phyloP scores from a whole-genome alignment of 1,140 invertebrate species.

The Ostrea denselamellosa region DNA sequence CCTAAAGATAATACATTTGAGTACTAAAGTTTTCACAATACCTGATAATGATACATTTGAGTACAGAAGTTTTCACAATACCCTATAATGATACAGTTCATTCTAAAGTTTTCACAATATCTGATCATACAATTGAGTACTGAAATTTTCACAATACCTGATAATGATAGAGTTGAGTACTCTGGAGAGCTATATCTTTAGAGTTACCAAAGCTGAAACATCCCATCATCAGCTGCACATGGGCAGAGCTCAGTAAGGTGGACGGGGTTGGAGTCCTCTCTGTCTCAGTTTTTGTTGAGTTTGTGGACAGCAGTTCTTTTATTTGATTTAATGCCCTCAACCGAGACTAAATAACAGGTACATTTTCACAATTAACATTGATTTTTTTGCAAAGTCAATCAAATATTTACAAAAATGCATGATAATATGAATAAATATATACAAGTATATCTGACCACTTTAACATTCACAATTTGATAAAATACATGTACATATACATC shows the following conservation, averaged over 20 bases:
- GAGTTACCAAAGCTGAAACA: conserved; percentile 81
- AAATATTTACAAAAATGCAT: too few relatives aligned
- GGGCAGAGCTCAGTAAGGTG: conserved; percentile 78
- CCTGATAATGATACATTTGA: conserved; percentile 76
- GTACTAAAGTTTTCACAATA: conserved; percentile 36
- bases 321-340: conserved; percentile 80
- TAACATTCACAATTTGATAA: too few relatives aligned
- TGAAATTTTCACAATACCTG: conserved; percentile 64
- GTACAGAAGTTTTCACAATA: conserved; percentile 1
- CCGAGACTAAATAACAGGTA: conserved; percentile 75
- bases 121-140: conserved; percentile 62
- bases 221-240: conserved; percentile 82
- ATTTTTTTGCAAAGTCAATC: too few relatives aligned
- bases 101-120: conserved; percentile 51
- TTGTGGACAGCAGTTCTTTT: conserved; percentile 78
- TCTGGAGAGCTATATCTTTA: conserved; percentile 52
- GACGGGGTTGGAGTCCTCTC: conserved; percentile 59
- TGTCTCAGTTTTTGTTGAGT: conserved; percentile 68
- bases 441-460: too few relatives aligned
- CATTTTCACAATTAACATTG: not conserved
- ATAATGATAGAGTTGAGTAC: conserved; percentile 74
- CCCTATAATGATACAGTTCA: not conserved
- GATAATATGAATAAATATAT: too few relatives aligned
- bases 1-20: not conserved
- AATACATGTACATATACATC: too few relatives aligned